These are phyloP conservation scores for Oncopodura yosiiana DNA, from an alignment of 1,140 invertebrate species.

Conservation along the genomic window DNA sequence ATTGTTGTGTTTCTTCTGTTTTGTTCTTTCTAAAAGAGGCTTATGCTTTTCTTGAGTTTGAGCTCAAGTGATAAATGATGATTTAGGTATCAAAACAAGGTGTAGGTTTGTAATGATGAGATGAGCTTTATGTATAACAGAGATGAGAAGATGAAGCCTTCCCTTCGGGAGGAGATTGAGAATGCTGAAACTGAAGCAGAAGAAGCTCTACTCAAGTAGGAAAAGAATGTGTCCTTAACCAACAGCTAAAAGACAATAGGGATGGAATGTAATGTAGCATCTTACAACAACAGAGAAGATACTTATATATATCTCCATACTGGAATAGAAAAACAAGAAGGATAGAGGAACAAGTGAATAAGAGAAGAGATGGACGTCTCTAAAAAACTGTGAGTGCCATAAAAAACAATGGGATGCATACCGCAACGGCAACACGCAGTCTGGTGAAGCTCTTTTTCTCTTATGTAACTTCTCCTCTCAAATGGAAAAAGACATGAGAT, in stretches of 20 bases:
- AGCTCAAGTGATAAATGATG: conserved; percentile 26
- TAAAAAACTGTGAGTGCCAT: neutral
- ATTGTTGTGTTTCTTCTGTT: too few relatives aligned
- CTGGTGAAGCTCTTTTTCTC: too few relatives aligned
- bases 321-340: too few relatives aligned
- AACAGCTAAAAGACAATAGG: conserved; percentile 22
- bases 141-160: conserved; percentile 1
- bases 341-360: too few relatives aligned
- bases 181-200: conserved; percentile 2
- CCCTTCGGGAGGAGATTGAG: conserved; percentile 4
- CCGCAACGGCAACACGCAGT: conserved; percentile 34
- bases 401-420: conserved; percentile 31
- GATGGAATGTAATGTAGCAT: conserved; percentile 20
- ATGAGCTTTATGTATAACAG: neutral
- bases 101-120: conserved; percentile 17
- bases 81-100: conserved; percentile 24
- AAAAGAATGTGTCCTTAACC: conserved; percentile 23
- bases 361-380: too few relatives aligned
- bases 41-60: too few relatives aligned
- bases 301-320: too few relatives aligned
- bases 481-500: too few relatives aligned
- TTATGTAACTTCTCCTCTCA: too few relatives aligned
- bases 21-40: too few relatives aligned
- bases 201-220: neutral
- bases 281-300: neutral